A percentile compares a stretch with the other conserved stretches of the same genome.
Evolutionary conservation across 2,888 invertebrate species (phyloP).

Genomic region (Euproctis similis): DNA sequence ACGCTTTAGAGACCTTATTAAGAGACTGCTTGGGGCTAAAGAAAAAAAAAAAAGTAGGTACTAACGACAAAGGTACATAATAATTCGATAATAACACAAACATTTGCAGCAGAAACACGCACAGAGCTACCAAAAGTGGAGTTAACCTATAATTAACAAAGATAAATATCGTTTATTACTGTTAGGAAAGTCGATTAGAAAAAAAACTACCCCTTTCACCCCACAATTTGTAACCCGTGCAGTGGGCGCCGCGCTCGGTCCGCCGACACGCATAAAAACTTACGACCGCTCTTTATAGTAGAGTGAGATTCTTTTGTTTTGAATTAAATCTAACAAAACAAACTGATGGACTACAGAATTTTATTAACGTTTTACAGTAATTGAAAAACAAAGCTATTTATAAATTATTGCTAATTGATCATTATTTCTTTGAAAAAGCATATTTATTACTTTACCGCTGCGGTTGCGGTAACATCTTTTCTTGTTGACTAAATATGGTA

Average conservation of each 20-base stretch:
- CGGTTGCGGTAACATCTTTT: too few species aligned
- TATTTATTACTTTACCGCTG: too few species aligned
- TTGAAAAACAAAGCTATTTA: too few species aligned
- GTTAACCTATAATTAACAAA: constrained; percentile 74
- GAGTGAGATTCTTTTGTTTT: neutral
- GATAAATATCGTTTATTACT: constrained; percentile 77
- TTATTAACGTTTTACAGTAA: too few species aligned
- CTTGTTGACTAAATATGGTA: too few species aligned
- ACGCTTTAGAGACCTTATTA: constrained; percentile 14
- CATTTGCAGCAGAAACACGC: constrained; percentile 62
- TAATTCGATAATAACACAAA: constrained; percentile 71
- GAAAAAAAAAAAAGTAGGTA: constrained; percentile 39
- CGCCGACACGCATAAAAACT: constrained; percentile 65
- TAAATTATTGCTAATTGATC: too few species aligned
- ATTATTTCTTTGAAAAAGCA: too few species aligned
- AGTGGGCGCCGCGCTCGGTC: constrained; percentile 65
- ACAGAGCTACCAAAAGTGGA: constrained; percentile 65
- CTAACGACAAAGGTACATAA: constrained; percentile 52
- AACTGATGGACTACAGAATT: too few species aligned
- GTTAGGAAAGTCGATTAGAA: constrained; percentile 75
- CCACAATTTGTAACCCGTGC: constrained; percentile 77
- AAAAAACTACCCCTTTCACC: constrained; percentile 76
- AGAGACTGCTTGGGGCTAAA: constrained; percentile 23
- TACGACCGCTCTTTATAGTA: constrained; percentile 32
- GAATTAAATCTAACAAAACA: too few species aligned